Base-by-base conservation (phyloP, 2,888 invertebrate genomes). In the Callyntrura sp. region DNA sequence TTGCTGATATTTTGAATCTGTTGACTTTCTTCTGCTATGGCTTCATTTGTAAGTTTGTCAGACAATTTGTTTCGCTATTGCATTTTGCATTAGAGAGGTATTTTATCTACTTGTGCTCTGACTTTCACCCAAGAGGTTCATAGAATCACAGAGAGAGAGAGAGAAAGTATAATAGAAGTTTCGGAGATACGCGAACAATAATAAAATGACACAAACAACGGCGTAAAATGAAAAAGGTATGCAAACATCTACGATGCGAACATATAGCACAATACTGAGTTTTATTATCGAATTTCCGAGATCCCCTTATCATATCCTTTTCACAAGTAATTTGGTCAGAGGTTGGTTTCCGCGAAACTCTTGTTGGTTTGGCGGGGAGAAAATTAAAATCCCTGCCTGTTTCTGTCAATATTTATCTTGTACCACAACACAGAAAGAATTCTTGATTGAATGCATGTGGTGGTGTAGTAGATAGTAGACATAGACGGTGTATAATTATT, bases 1-100 rank as follows among this genome's bases (percentile, higher is more conserved):
- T 14, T 70, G 68, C 28, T 73, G 20, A 20, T 48, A 48, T 20
- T n/a, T 57, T 55, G 70, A 43, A 23, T 20, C 81, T 23, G 65
- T 83, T 65, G 28, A 68, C 51, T 55, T 73, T 85, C 5, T 62
- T n/a, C 28, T 76, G 60, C 45, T 85, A 86, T 20, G 14, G 25
- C 78, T 78, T 86, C 78, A 79, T 79, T 76, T 85, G 60, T 43
- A 35, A 57, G 57, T 43, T 62, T 78, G 76, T 45, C 25, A 43
- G 17, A 35, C 68, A 70, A 73, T 43, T 43, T 48, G 48, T 23
- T 48, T 76, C 28, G 48, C 20, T 17, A 76, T 48, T 76, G 11
- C 23, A 12, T 76, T 48, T 17, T 14, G 14, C n/a, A n/a, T 55
- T n/a, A 55, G 55, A 45, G 11, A 9, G 12, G 9, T 51, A 51